phyloP scores from a whole-genome alignment of 2,888 invertebrate genomes.

The Drosophila flavopinicola region DNA sequence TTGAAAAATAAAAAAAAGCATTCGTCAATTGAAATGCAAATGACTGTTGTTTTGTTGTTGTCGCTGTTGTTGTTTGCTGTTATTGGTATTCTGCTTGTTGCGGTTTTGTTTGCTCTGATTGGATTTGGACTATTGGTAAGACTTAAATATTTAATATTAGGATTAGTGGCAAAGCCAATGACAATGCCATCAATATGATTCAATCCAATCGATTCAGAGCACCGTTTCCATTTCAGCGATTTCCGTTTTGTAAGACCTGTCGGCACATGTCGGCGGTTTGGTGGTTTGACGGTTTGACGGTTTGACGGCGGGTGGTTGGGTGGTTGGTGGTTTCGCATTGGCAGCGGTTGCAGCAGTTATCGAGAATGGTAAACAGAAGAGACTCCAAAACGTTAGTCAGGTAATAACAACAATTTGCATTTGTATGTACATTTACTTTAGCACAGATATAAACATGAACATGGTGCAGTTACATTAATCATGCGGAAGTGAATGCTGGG shows the following conservation, averaged over 20 bases:
- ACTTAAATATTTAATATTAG: slow-evolving; percentile 36
- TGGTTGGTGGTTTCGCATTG: background rate
- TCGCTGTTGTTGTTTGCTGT: slow-evolving; percentile 18
- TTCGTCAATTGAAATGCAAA: slow-evolving; percentile 35
- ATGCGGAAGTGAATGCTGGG: slow-evolving; percentile 37
- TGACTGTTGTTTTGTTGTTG: slow-evolving; percentile 32
- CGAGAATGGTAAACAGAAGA: slow-evolving; percentile 9
- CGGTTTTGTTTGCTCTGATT: slow-evolving; percentile 35
- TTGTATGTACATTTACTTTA: background rate
- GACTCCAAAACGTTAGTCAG: slow-evolving; percentile 38
- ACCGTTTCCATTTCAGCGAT: slow-evolving; percentile 96
- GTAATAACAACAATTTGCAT: background rate
- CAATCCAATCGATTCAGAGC: slow-evolving; percentile 85
- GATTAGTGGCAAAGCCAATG: slow-evolving; percentile 16
- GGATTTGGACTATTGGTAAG: slow-evolving; percentile 32
- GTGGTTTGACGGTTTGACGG: too few relatives aligned
- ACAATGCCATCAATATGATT: slow-evolving; percentile 21
- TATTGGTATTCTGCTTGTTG: slow-evolving; percentile 8
- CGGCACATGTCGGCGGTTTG: background rate
- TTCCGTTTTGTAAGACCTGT: slow-evolving; percentile 87
- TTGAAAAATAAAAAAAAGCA: slow-evolving; percentile 31
- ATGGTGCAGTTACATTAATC: slow-evolving; percentile 10
- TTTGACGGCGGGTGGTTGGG: background rate
- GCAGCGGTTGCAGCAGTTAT: slow-evolving; percentile 28
- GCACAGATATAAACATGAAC: slow-evolving; percentile 1